Percentiles rank a stretch among this genome's conserved stretches.
Conservation (phyloP, 2,888 invertebrate genomes). For the Tupiocoris notatus region DNA sequence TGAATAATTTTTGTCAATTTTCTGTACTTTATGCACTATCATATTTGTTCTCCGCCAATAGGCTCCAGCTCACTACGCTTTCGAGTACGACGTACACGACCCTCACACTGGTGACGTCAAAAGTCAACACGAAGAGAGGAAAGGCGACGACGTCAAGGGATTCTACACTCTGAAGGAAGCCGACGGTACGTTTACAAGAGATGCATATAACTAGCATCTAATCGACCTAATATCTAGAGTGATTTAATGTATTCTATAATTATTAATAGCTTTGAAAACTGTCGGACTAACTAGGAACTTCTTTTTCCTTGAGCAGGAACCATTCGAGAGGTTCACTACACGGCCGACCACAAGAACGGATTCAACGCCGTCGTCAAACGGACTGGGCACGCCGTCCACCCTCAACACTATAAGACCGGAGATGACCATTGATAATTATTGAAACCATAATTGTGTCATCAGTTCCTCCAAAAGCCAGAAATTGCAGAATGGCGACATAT, state of each 20-base stretch:
- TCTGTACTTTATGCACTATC: too few species aligned
- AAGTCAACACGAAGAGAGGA: conserved; percentile 42
- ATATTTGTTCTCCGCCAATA: too few species aligned
- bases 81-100: conserved; percentile 43
- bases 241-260: too few species aligned
- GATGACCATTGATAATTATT: conserved; percentile 33
- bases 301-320: conserved; percentile 31
- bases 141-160: conserved; percentile 45
- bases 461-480: too few species aligned
- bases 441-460: too few species aligned
- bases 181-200: too few species aligned
- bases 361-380: conserved; percentile 51
- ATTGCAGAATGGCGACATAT: too few species aligned
- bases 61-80: conserved; percentile 41
- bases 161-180: conserved; percentile 43
- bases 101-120: conserved; percentile 43
- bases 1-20: too few species aligned
- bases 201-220: too few species aligned
- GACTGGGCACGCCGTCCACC: conserved; percentile 48
- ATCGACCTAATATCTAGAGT: too few species aligned
- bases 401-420: conserved; percentile 41
- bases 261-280: too few species aligned
- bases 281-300: too few species aligned
- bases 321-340: conserved; percentile 51
- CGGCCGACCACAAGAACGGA: conserved; percentile 51